Conservation (phyloP, 2,797 vertebrate species). For the Limosa lapponica region DNA sequence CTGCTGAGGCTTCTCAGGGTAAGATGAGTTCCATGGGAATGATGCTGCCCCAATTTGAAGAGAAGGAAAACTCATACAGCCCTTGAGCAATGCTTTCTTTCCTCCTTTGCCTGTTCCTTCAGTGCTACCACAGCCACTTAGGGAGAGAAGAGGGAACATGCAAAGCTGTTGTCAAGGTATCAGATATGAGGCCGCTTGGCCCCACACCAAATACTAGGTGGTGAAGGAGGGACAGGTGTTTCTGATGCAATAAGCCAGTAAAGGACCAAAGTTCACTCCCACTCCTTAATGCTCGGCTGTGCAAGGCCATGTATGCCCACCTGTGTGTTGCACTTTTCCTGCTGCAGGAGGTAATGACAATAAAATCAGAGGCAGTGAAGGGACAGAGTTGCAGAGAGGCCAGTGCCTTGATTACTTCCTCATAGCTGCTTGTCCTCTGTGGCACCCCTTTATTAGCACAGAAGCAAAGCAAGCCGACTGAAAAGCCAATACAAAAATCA, state of each 20-base stretch:
- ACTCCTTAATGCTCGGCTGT: fast-evolving
- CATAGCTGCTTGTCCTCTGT: not conserved
- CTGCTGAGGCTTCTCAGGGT: not conserved
- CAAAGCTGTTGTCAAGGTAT: not conserved
- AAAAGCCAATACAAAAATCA: not conserved
- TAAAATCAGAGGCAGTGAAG: slow-evolving; percentile 32
- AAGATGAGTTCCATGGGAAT: not conserved
- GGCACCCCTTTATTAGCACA: not conserved
- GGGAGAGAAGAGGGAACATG: not conserved
- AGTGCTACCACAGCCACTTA: not conserved
- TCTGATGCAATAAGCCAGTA: not conserved
- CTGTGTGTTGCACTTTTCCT: not conserved
- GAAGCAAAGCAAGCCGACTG: fast-evolving
- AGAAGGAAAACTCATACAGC: not conserved
- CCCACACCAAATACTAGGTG: not conserved
- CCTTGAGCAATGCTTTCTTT: not conserved
- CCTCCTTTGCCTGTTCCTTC: fast-evolving
- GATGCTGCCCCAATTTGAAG: not conserved
- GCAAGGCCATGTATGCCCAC: not conserved
- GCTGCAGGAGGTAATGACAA: not conserved
- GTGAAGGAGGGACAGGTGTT: not conserved
- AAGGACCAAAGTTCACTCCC: slow-evolving; percentile 31
- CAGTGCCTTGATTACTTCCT: not conserved
- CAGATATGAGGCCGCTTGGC: fast-evolving
- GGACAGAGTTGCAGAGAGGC: not conserved